Evolutionary conservation across 2,113 vertebrate species (phyloP), one percentile per base, ranked within the genome.

Genomic region (Heterochromis multidens): DNA sequence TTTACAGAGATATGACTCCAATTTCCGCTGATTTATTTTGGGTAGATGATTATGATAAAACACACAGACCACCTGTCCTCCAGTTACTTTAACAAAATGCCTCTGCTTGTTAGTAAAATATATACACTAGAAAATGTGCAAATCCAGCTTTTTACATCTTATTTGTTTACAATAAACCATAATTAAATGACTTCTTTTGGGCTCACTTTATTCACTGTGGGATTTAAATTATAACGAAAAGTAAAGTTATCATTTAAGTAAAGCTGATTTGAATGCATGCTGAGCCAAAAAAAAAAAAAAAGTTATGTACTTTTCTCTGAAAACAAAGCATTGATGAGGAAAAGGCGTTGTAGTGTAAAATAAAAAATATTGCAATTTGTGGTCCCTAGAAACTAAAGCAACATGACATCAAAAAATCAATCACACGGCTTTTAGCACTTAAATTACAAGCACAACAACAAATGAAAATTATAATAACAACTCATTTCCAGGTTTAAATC

Each of bases 11-110:
- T 54, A 27, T 23, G 3, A 46, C 25, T 62, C 82, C 21, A 21
- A 52, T 62, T 62, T 80, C 74, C 58, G 33, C 56, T 76, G 25
- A 80, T 84, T 88, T 78, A 70, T 87, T 79, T 80, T 27, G 27
- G 3, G 12, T 59, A 1, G n/a, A 54, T 74, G 16, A 62, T 80
- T 70, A 78, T 54, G 25, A 87, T 76, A 12, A 88, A 86, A 82
- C 35, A 84, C 46, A 70, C 6, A 8, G 7, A 70, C 31, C 31
- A 65, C 31, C 17, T 74, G 49, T 79, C 56, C 60, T 58, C 63
- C 14, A 76, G 49, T 52, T 59, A 29, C 56, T 76, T 25, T 6
- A 19, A 80, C 43, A 16, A 59, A 83, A 79, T 31, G 35, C 37
- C 27, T 21, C 29, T 21, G 56, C 46, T 70, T 84, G 40, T 65